Evolutionary conservation across 2,888 invertebrate genomes (phyloP).

Genomic region (Troides helena): DNA sequence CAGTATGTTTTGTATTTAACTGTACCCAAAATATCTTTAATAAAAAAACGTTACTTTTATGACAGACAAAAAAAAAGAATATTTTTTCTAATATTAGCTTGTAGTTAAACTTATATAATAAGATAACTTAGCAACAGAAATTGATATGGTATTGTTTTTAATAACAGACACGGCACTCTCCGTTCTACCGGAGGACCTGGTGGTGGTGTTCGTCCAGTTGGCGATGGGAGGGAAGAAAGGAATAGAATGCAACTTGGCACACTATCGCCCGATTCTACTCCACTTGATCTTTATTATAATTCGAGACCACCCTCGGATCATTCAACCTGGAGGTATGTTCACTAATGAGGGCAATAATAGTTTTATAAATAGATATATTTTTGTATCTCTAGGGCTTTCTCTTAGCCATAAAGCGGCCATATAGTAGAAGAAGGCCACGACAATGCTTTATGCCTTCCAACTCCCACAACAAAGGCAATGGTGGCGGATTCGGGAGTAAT

Average conservation of each 20-base stretch:
- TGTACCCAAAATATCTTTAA: not conserved
- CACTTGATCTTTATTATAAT: conserved; percentile 89
- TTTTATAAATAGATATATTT: not conserved
- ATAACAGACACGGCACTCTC: conserved; percentile 68
- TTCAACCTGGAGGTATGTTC: conserved; percentile 75
- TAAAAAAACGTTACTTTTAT: too few relatives aligned
- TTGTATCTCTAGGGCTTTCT: too few relatives aligned
- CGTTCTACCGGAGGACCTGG: conserved; percentile 66
- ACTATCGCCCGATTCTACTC: conserved; percentile 84
- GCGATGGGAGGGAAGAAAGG: conserved; percentile 90
- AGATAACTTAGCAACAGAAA: too few relatives aligned
- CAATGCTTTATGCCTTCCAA: too few relatives aligned
- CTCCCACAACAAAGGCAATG: too few relatives aligned
- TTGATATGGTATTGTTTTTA: not conserved
- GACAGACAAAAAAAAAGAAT: too few relatives aligned
- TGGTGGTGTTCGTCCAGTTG: conserved; percentile 82
- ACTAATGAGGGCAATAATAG: conserved; percentile 31
- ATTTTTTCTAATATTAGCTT: too few relatives aligned
- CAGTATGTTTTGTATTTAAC: conserved; percentile 55
- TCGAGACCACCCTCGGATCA: conserved; percentile 84
- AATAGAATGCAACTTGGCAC: conserved; percentile 87
- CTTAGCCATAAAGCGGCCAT: too few relatives aligned
- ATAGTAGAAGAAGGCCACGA: too few relatives aligned
- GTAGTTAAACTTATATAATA: too few relatives aligned
- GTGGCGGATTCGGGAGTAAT: too few relatives aligned